phyloP scores from a whole-genome alignment of 2,797 vertebrate genomes.

The Spatula versicolor region DNA sequence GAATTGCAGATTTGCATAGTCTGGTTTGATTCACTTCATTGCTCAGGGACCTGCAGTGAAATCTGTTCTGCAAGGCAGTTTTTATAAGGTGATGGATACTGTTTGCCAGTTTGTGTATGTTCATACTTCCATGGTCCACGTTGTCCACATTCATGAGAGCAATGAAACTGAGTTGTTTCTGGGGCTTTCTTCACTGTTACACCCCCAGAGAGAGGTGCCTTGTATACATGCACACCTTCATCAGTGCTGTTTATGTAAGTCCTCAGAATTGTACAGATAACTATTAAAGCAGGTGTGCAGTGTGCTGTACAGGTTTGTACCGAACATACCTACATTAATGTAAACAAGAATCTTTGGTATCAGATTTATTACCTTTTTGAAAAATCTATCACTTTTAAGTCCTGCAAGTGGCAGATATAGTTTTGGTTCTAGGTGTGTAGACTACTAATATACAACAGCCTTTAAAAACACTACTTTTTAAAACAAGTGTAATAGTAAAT shows the following conservation, averaged over 20 bases:
- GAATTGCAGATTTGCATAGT: neutral
- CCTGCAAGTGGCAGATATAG: neutral
- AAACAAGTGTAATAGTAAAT: neutral
- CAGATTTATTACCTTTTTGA: neutral
- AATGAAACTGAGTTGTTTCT: neutral
- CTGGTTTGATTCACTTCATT: neutral
- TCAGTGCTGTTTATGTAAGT: neutral
- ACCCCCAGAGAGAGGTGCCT: neutral
- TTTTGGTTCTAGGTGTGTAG: neutral
- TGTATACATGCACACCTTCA: neutral
- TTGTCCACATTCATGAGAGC: neutral
- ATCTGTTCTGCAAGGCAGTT: neutral
- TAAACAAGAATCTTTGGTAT: neutral
- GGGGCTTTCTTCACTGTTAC: accelerated
- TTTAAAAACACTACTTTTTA: neutral
- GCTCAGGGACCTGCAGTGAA: neutral
- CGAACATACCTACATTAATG: neutral
- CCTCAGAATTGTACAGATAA: neutral
- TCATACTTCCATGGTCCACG: neutral
- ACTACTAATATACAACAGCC: neutral
- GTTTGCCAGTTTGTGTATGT: neutral
- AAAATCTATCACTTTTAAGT: neutral
- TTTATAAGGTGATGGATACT: neutral
- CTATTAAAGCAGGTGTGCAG: neutral
- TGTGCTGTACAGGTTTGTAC: neutral